These are phyloP conservation scores for Enhydra lutris DNA, from an alignment of 2,113 vertebrate genomes.

Conservation along the genomic window DNA sequence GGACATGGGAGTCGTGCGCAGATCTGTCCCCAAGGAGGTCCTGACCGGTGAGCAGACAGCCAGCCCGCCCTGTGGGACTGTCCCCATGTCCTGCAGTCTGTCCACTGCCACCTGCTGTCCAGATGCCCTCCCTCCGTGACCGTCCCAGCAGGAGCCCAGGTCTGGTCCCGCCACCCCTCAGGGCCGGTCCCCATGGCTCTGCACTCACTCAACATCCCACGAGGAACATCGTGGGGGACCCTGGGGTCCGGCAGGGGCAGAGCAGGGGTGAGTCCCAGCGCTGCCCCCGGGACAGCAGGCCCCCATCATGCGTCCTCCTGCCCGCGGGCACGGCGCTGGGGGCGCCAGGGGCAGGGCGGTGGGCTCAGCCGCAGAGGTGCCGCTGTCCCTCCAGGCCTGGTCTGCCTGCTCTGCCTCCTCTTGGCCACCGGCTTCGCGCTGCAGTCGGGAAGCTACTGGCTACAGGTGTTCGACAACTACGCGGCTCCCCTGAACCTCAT, in stretches of 20 bases:
- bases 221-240: too few relatives aligned
- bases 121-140: rapidly evolving
- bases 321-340: not conserved
- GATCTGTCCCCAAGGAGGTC: slow-evolving; percentile 84
- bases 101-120: rapidly evolving
- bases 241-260: not conserved
- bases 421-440: slow-evolving; percentile 86
- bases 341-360: not conserved
- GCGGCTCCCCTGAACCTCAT: slow-evolving; percentile 88
- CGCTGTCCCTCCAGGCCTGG: slow-evolving; percentile 73
- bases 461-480: slow-evolving; percentile 91
- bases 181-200: not conserved
- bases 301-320: not conserved
- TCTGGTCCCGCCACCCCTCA: not conserved
- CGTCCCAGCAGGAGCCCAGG: not conserved
- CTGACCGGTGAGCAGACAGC: slow-evolving; percentile 84
- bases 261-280: rapidly evolving
- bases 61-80: not conserved
- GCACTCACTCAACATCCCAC: rapidly evolving
- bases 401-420: slow-evolving; percentile 83
- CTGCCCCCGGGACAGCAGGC: not conserved
- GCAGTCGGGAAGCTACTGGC: slow-evolving; percentile 94
- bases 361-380: rapidly evolving
- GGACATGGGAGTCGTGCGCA: slow-evolving; percentile 84
- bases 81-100: rapidly evolving